These are phyloP conservation scores for Pelobates fuscus DNA, from an alignment of 2,113 vertebrate species.

Conservation along the genomic window DNA sequence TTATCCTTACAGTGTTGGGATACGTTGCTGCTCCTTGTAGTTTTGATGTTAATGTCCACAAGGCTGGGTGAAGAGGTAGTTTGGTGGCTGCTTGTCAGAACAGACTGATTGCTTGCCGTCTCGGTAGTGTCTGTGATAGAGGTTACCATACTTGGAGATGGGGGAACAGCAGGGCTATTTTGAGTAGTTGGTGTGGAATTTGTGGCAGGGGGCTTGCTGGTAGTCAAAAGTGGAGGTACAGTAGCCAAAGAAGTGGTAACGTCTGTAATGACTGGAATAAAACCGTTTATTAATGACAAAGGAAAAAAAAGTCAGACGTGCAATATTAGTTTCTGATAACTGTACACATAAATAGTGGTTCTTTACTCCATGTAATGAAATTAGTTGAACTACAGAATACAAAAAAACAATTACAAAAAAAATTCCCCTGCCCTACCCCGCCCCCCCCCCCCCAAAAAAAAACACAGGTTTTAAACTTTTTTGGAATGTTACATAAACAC, in stretches of 20 bases:
- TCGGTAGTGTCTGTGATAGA: constrained; percentile 34
- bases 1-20: constrained; percentile 86
- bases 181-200: constrained; percentile 25
- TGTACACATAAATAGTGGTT: no score
- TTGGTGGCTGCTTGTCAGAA: neutral
- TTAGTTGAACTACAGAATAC: no score
- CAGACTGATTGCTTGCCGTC: constrained; percentile 31
- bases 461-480: no score
- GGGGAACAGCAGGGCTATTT: constrained; percentile 23
- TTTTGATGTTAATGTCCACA: constrained; percentile 66
- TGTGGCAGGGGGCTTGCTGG: constrained; percentile 46
- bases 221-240: constrained; percentile 64
- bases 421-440: no score
- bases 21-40: constrained; percentile 83
- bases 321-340: no score
- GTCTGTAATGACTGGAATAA: neutral
- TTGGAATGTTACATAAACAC: no score
- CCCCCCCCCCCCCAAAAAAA: no score
- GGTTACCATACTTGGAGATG: constrained; percentile 50
- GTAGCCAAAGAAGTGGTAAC: constrained; percentile 53
- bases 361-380: no score
- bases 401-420: no score
- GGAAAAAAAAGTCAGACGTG: no score
- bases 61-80: constrained; percentile 51
- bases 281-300: neutral